Evolutionary conservation across 2,113 vertebrate species (phyloP), one percentile per base, ranked within the genome.

Genomic region (Taurulus bubalis): DNA sequence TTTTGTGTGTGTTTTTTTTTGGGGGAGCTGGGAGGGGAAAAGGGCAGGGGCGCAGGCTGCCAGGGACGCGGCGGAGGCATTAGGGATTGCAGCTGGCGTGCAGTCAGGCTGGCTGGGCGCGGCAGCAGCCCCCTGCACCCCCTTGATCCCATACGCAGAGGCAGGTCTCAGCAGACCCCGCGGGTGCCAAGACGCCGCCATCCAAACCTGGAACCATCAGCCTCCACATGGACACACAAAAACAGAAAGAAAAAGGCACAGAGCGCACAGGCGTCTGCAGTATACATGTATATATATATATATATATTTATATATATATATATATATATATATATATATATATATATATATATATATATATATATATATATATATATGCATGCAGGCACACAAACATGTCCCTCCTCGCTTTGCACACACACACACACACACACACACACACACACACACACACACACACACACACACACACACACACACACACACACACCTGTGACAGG

Each of bases 121-220:
- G 49, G 79, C 77, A 55, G 76, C 81, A 74, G 87, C 36, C 79
- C 83, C 89, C 88, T 73, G 83, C 83, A 71, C 82, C 86, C 53
- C 94, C 93, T 94, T 94, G 94, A 95, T 94, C 93, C 90, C n/a
- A n/a, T 76, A 80, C 64, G 16, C 90, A 86, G 89, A 93, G 92
- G 92, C 90, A 77, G 88, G 88, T 92, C 90, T 93, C 91, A 69
- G 84, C 80, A 92, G 91, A 89, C 91, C 91, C 90, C 59, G 36
- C 3, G 64, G 86, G 85, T 92, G 93, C 92, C 91, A 92, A 93
- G 91, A 89, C 40, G 60, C 80, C 59, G 56, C 81, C 88, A 90
- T 84, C 89, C 90, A 91, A 87, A 91, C 90, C 89, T 75, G 85
- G 89, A 91, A 68, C 68, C 84, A 67, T 89, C 90, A 90, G 80